Evolutionary conservation across 2,797 vertebrate genomes (phyloP).

Genomic region (Eremophila alpestris): DNA sequence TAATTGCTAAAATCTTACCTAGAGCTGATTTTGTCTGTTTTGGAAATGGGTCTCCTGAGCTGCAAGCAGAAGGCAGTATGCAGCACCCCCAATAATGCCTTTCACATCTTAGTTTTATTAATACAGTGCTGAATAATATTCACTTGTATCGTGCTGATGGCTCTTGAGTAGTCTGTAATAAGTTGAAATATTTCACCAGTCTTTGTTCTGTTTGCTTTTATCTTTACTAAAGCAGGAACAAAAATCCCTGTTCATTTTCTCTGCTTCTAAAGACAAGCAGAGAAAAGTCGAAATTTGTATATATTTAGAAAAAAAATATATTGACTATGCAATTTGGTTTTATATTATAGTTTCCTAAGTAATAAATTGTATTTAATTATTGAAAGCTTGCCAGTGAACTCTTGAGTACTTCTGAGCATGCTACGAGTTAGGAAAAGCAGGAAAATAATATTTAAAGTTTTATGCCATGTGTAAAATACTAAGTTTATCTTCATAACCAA

Average conservation of each 20-base stretch:
- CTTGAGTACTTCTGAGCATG: not conserved
- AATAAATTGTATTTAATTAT: constrained; percentile 19
- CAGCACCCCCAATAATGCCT: not conserved
- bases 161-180: not conserved
- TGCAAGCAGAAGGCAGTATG: not conserved
- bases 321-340: not conserved
- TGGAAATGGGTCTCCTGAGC: not conserved
- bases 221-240: not conserved
- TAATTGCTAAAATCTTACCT: not conserved
- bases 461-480: not conserved
- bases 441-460: not conserved
- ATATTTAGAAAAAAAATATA: not conserved
- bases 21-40: not conserved
- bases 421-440: not conserved
- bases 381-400: constrained; percentile 2
- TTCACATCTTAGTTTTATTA: not conserved
- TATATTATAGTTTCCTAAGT: not conserved
- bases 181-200: not conserved
- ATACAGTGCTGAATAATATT: not conserved
- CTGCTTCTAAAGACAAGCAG: not conserved
- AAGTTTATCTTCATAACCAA: not conserved
- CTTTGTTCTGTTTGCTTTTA: not conserved
- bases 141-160: not conserved
- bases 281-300: not conserved
- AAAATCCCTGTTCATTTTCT: not conserved